A percentile compares a stretch with the other conserved stretches of the same genome.
Conservation (phyloP, 2,113 vertebrate genomes). For the Fulmarus glacialis region DNA sequence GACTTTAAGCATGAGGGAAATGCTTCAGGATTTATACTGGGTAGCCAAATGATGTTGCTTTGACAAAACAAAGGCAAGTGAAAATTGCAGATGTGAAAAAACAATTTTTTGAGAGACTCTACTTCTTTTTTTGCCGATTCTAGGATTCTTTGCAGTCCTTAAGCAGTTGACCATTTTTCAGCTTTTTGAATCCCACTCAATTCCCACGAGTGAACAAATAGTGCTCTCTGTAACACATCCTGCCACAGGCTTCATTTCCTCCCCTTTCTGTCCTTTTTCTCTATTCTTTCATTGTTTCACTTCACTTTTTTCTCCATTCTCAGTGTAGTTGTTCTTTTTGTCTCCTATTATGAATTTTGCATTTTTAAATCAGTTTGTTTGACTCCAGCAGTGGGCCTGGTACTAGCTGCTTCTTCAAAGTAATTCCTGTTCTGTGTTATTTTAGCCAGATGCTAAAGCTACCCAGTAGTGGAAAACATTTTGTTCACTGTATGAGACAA, state of each 20-base stretch:
- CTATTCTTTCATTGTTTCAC: background rate
- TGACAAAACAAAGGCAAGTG: background rate
- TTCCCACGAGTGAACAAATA: background rate
- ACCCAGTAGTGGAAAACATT: background rate
- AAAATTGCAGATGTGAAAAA: background rate
- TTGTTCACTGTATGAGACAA: background rate
- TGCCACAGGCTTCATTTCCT: background rate
- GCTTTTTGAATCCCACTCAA: background rate
- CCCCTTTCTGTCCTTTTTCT: background rate
- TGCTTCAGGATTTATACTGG: background rate
- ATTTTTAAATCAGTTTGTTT: background rate
- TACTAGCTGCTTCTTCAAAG: background rate
- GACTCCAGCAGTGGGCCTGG: background rate
- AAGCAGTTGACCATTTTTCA: background rate
- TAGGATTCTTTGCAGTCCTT: background rate
- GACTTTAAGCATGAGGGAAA: background rate
- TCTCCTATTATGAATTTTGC: background rate
- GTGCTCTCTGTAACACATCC: background rate
- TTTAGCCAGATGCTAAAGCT: background rate
- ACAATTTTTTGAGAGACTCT: background rate
- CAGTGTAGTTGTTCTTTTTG: background rate
- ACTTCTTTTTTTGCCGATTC: background rate
- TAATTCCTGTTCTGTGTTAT: background rate
- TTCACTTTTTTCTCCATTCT: background rate
- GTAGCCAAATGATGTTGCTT: background rate